phyloP scores from a whole-genome alignment of 2,888 invertebrate genomes.

The Anaspis maculata region DNA sequence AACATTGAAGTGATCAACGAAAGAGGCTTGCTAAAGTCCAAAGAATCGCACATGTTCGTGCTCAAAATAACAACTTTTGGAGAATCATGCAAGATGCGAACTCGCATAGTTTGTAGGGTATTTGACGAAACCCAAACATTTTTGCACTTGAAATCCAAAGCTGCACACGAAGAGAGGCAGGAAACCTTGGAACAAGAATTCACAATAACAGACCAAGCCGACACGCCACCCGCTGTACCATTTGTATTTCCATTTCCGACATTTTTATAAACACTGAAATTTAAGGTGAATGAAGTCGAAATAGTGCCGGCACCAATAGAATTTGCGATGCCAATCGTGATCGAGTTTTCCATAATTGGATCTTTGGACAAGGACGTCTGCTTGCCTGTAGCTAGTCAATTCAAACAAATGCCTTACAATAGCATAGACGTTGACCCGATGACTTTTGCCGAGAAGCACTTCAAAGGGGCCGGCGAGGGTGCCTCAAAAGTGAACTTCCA shows the following conservation, averaged over 20 bases:
- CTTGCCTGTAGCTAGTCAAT: conserved; percentile 24
- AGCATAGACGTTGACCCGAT: conserved; percentile 19
- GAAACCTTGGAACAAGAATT: neutral
- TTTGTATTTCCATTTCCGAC: neutral
- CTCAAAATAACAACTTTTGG: conserved; percentile 32
- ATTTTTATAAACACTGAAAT: conserved; percentile 2
- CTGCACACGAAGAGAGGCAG: neutral
- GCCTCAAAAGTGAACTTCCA: conserved; percentile 2
- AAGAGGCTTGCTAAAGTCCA: conserved; percentile 36
- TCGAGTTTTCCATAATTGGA: conserved; percentile 25
- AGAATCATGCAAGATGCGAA: conserved; percentile 29
- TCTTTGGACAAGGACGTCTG: conserved; percentile 27
- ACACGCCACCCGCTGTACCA: neutral
- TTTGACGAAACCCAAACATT: conserved; percentile 36
- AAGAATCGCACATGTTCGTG: conserved; percentile 32
- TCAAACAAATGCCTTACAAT: conserved; percentile 29
- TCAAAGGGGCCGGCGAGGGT: conserved; percentile 16
- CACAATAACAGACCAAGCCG: neutral
- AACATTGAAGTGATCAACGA: conserved; percentile 25
- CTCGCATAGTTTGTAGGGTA: conserved; percentile 35
- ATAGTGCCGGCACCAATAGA: conserved; percentile 13
- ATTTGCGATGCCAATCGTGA: neutral
- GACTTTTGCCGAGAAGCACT: conserved; percentile 13
- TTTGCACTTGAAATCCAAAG: conserved; percentile 31
- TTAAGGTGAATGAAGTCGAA: conserved; percentile 28